Conservation (phyloP, 2,888 invertebrate species). For the Ormyrus rosae region DNA sequence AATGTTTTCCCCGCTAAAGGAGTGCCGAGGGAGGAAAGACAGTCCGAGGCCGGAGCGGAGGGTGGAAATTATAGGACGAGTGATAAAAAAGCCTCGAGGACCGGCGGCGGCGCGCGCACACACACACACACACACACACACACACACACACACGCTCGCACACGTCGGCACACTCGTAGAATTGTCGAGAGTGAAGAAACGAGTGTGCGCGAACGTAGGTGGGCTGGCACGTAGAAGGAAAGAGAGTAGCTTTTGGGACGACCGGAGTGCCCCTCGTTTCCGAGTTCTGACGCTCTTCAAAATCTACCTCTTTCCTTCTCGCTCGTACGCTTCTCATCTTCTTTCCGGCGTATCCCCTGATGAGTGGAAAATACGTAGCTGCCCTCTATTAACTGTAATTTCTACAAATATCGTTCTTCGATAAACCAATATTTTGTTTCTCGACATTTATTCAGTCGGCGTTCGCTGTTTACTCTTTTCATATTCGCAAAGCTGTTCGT, state of each 20-base stretch:
- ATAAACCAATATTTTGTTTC: too few species aligned
- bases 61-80: conserved; percentile 44
- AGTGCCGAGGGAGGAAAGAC: background rate
- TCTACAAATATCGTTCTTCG: too few species aligned
- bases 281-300: conserved; percentile 60
- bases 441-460: too few species aligned
- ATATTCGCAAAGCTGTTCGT: too few species aligned
- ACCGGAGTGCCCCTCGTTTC: conserved; percentile 62
- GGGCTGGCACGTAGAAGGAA: conserved; percentile 23
- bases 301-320: conserved; percentile 18
- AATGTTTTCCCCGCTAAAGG: conserved; percentile 35
- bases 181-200: background rate
- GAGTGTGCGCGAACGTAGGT: conserved; percentile 23
- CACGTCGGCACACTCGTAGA: background rate
- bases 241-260: conserved; percentile 57
- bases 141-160: background rate
- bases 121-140: background rate
- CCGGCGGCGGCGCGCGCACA: background rate
- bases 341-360: background rate
- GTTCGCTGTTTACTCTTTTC: too few species aligned
- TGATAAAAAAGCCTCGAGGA: conserved; percentile 45
- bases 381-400: too few species aligned
- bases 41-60: background rate
- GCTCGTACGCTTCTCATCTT: background rate
- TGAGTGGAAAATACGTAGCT: too few species aligned